Evolutionary conservation across 1,140 invertebrate genomes (phyloP).

Genomic region (Bombus turneri): DNA sequence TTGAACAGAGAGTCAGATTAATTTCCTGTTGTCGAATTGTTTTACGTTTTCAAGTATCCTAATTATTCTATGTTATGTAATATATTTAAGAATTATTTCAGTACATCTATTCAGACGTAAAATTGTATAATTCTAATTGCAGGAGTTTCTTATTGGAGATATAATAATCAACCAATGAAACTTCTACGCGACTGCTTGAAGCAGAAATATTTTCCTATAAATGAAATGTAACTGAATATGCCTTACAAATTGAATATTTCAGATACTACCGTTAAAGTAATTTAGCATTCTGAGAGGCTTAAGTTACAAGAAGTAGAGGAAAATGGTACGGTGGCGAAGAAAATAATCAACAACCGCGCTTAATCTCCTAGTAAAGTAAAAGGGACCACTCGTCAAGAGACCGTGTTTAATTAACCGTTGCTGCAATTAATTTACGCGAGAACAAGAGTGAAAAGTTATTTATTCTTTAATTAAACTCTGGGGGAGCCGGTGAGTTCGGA

Average conservation of each 20-base stretch:
- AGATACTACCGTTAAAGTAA: not conserved
- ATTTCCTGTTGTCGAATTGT: too few species aligned
- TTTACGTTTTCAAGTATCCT: too few species aligned
- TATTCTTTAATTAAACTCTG: slow-evolving; percentile 5
- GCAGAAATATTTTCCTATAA: not conserved
- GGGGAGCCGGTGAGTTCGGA: not conserved
- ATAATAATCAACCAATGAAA: not conserved
- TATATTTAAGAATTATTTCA: too few species aligned
- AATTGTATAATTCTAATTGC: too few species aligned
- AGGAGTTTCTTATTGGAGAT: too few species aligned
- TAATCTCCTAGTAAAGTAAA: not conserved
- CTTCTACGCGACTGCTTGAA: not conserved
- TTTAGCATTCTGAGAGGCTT: not conserved
- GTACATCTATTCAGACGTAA: too few species aligned
- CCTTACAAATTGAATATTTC: not conserved
- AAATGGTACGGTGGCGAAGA: not conserved
- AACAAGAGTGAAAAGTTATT: not conserved
- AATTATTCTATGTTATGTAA: too few species aligned
- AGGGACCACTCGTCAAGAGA: not conserved
- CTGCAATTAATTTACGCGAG: slow-evolving; percentile 1
- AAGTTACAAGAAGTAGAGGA: not conserved
- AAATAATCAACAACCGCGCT: not conserved
- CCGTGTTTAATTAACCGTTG: slow-evolving; percentile 14
- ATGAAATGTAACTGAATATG: not conserved
- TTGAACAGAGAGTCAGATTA: too few species aligned